Base-by-base conservation (phyloP, 2,797 vertebrate species). In the Hozukius guyotensis region DNA sequence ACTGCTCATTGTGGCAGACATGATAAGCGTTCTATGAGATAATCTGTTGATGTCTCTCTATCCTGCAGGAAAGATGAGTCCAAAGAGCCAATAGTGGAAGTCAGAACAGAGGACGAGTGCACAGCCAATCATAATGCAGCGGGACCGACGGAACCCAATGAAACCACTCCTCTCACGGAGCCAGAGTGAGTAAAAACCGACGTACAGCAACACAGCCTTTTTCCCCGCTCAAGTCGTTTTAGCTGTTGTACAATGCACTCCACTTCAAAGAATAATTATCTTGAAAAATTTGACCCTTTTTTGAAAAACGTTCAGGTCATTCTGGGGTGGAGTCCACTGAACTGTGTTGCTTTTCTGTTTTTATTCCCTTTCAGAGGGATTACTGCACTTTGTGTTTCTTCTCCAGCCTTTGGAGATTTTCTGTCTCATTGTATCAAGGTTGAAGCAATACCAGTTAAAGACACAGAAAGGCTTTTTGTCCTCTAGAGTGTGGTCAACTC, bases 71-170 rank as follows among this genome's bases (percentile, higher is more conserved):
- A 99, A 92, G 98, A 99, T 2, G 98, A 99, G 72, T 99, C 98
- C 77, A 99, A 99, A 95, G 98, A 99, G 92, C 97, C 98, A 3
- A 99, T 99, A 20, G 98, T 99, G 76, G 98, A 99, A 87, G 97
- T 99, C 81, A 95, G 97, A 76, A 99, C 97, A 0, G 98, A 99
- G 89, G 98, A 99, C 49, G 98, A 99, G 77, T 94, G 96, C 87
- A 98, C 98, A 52, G 97, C 98, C 65, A 99, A 99, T 93, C 98
- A 99, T 0, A 97, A 99, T 0, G 96, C 97, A 83, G 98, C 97
- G 20, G 98, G 97, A 29, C 97, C 97, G 49, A 96, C 93, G 0
- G 99, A 99, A 77, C 98, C 99, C 74, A 99, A 97, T 3, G 99
- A 99, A 96, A 99, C 97, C 88, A 99, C 99, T 0, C 99, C 99